These are phyloP conservation scores for Prunella strophiata DNA, from an alignment of 2,797 vertebrate genomes.

Conservation along the genomic window DNA sequence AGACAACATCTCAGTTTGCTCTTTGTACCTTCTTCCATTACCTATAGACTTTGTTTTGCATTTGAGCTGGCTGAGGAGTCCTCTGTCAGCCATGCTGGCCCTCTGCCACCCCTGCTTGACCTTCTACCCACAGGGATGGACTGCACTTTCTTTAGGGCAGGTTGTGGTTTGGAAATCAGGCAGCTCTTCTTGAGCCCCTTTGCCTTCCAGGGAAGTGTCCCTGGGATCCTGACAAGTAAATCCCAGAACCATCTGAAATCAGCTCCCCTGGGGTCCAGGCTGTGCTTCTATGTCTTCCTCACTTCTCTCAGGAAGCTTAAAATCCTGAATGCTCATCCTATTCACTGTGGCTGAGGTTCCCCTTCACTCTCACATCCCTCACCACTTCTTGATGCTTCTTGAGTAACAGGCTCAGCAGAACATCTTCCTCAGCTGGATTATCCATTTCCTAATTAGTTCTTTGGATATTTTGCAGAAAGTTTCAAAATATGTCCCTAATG, in stretches of 20 bases:
- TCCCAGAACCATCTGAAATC: neutral
- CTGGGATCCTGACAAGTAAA: neutral
- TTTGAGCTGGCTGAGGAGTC: neutral
- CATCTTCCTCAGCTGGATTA: neutral
- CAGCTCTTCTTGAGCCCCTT: neutral
- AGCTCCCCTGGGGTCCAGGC: neutral
- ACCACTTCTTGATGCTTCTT: neutral
- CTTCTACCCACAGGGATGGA: neutral
- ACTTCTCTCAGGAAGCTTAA: neutral
- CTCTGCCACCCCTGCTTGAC: neutral
- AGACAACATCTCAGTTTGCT: neutral
- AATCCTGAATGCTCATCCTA: neutral
- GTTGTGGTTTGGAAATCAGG: neutral
- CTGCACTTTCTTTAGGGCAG: neutral
- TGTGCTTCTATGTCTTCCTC: neutral
- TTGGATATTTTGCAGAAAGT: constrained; percentile 33
- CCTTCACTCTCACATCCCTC: neutral
- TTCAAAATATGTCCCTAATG: neutral
- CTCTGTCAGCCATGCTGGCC: neutral
- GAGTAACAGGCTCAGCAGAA: neutral
- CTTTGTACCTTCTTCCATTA: neutral
- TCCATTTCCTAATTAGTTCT: neutral
- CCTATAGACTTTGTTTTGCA: neutral
- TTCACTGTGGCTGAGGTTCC: neutral
- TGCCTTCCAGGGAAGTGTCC: neutral